These are phyloP conservation scores for Archaeoteleia sp. DNA, from an alignment of 2,888 invertebrate species.

Conservation along the genomic window DNA sequence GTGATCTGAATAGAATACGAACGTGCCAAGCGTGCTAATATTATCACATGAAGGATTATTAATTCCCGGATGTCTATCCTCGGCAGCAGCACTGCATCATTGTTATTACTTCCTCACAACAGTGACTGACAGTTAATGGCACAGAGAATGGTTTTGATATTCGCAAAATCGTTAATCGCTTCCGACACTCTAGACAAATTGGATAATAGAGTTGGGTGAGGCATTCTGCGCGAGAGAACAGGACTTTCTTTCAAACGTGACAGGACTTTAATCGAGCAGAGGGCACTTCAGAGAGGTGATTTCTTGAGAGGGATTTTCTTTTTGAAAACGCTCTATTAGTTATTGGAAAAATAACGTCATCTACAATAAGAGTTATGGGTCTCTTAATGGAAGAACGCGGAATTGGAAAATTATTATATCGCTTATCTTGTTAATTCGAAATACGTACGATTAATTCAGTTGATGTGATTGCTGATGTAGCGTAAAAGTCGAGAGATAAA, in stretches of 20 bases:
- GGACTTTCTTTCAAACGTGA: conserved; percentile 43
- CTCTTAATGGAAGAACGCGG: background rate
- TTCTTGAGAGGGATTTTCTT: conserved; percentile 25
- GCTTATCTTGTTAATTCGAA: too few relatives aligned
- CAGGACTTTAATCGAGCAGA: conserved; percentile 39
- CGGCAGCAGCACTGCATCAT: conserved; percentile 20
- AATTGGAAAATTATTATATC: background rate
- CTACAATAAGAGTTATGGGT: conserved; percentile 4
- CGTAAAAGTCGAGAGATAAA: too few relatives aligned
- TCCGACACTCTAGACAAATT: conserved; percentile 28
- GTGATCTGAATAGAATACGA: conserved; percentile 49
- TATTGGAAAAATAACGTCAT: conserved; percentile 37
- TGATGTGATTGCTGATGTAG: too few relatives aligned
- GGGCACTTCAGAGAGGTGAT: conserved; percentile 25
- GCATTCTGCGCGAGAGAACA: conserved; percentile 18
- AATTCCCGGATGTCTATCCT: conserved; percentile 31
- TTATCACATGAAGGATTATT: conserved; percentile 27
- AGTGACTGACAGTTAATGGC: conserved; percentile 29
- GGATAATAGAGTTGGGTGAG: conserved; percentile 30
- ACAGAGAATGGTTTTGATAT: conserved; percentile 26
- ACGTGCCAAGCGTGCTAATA: conserved; percentile 43
- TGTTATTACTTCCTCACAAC: conserved; percentile 27
- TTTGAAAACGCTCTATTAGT: conserved; percentile 3
- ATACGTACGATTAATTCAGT: too few relatives aligned
- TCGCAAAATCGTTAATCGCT: conserved; percentile 33